Evolutionary conservation across 2,888 invertebrate species (phyloP).

Genomic region (Antheraea yamamai): DNA sequence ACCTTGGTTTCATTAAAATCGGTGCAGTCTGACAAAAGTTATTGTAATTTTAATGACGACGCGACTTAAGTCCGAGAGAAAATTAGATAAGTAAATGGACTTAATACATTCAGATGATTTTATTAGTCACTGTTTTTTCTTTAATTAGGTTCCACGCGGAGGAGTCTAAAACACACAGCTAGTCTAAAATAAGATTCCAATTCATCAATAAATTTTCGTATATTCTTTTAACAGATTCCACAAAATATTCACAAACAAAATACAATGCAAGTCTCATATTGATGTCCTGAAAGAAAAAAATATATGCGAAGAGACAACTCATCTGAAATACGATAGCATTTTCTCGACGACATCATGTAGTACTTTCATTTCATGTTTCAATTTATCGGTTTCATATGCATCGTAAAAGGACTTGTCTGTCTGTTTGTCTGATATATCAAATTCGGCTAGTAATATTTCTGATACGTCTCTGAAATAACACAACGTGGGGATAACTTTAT

Average conservation of each 20-base stretch:
- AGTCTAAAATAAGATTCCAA: background rate
- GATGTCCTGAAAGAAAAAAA: background rate
- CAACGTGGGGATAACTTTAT: background rate
- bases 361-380: slow-evolving; percentile 35
- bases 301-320: slow-evolving; percentile 20
- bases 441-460: slow-evolving; percentile 43
- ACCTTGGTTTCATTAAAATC: no score
- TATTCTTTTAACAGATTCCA: background rate
- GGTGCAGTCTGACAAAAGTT: no score
- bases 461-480: slow-evolving; percentile 37
- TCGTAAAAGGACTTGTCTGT: slow-evolving; percentile 35
- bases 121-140: no score
- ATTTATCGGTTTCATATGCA: slow-evolving; percentile 6
- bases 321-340: slow-evolving; percentile 33
- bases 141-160: no score
- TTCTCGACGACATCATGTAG: slow-evolving; percentile 37
- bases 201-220: background rate
- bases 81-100: no score
- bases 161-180: no score
- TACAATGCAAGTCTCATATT: background rate
- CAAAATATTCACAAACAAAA: slow-evolving; percentile 12
- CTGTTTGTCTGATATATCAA: slow-evolving; percentile 37
- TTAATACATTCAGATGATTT: no score
- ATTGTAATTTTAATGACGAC: no score
- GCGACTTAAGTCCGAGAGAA: no score